These are phyloP conservation scores for Porites evermanni DNA, from an alignment of 92 coral and sea anemone genomes.

Conservation along the genomic window DNA sequence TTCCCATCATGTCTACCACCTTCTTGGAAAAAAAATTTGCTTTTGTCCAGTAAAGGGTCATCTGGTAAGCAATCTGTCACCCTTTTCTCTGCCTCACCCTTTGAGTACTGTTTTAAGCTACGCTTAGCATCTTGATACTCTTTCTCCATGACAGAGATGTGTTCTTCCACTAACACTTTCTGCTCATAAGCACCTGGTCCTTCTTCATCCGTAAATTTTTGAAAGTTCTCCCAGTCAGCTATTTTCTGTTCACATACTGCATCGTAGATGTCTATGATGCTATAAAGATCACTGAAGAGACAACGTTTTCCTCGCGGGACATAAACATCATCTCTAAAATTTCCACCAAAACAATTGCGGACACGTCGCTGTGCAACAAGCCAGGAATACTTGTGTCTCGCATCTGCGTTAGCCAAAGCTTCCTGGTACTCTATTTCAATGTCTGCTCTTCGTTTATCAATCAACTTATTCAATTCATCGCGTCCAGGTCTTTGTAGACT, in stretches of 20 bases:
- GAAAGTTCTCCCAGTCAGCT: background rate
- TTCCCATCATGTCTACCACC: background rate
- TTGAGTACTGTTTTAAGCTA: background rate
- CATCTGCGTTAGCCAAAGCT: background rate
- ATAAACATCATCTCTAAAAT: background rate
- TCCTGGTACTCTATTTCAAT: constrained; percentile 3
- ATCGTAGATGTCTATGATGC: background rate
- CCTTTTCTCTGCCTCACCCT: background rate
- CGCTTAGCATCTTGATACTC: background rate
- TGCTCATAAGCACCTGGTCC: too few species aligned
- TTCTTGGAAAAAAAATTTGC: background rate
- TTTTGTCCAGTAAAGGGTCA: too few species aligned
- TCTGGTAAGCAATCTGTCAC: constrained; percentile 10
- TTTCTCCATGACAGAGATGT: background rate
- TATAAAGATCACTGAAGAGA: background rate
- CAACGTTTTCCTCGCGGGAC: background rate
- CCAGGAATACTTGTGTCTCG: constrained; percentile 1
- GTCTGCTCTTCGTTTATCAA: constrained; percentile 4
- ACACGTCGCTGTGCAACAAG: constrained; percentile 30
- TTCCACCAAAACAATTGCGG: constrained; percentile 19
- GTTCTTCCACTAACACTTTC: background rate
- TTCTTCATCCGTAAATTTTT: background rate
- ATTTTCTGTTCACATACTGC: background rate
- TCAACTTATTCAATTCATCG: background rate
- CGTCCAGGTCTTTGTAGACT: background rate